phyloP scores from a whole-genome alignment of 2,888 invertebrate genomes.

The Microctonus hyperodae region DNA sequence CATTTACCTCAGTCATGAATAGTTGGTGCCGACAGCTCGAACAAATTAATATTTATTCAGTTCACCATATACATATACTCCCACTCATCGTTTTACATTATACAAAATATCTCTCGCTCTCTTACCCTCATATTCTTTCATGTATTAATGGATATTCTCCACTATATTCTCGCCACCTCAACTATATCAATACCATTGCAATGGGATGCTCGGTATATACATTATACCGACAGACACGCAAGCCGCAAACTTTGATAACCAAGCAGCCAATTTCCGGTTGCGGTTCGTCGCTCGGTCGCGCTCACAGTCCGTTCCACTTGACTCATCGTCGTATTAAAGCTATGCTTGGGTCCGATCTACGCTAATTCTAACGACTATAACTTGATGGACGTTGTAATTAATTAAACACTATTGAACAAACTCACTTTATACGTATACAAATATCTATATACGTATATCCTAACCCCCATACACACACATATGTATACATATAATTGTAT shows the following conservation, averaged over 20 bases:
- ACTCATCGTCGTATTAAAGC: constrained; percentile 54
- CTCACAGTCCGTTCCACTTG: constrained; percentile 44
- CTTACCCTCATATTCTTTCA: constrained; percentile 50
- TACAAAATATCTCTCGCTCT: constrained; percentile 15
- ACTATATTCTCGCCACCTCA: constrained; percentile 32
- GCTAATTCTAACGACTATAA: constrained; percentile 35
- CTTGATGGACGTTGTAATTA: constrained; percentile 28
- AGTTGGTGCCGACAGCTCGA: constrained; percentile 46
- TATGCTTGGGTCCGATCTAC: constrained; percentile 35
- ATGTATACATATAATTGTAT: too few species aligned
- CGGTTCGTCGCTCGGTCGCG: constrained; percentile 54
- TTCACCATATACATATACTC: constrained; percentile 44
- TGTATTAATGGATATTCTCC: constrained; percentile 61
- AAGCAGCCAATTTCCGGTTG: constrained; percentile 64
- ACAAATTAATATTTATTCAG: constrained; percentile 63
- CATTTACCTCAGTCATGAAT: constrained; percentile 9
- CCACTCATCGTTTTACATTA: constrained; percentile 32
- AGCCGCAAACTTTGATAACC: constrained; percentile 64
- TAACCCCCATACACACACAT: too few species aligned
- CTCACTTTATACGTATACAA: not conserved
- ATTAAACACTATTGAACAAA: constrained; percentile 22
- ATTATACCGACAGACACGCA: constrained; percentile 57
- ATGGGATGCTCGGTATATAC: constrained; percentile 31
- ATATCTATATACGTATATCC: not conserved
- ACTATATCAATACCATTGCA: constrained; percentile 31